Base-by-base conservation (phyloP, 2,888 invertebrate genomes). In the Pantelozetes paolii region DNA sequence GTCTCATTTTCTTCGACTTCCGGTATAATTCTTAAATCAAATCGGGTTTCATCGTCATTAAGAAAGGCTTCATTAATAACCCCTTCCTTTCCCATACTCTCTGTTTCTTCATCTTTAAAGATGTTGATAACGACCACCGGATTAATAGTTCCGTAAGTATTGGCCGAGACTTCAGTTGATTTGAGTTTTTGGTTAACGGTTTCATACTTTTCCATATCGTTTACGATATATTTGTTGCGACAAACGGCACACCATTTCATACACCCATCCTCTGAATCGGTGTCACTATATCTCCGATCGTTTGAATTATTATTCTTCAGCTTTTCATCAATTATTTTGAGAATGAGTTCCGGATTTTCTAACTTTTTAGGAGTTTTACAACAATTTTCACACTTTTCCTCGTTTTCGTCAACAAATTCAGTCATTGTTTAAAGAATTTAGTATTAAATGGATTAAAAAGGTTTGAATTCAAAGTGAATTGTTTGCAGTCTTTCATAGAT, bases 81-180 rank as follows among this genome's bases (percentile, higher is more conserved):
- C 2, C 67, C 67, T n/a, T 32, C 23, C 20, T 40, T 67, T 23
- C 23, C 67, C 1, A 42, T 42, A 13, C 36, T n/a, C 3, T 32
- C 36, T 20, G 13, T 3, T 15, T 67, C n/a, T 23, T 67, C 42
- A 42, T 67, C 67, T 13, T 42, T 42, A 9, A 67, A 42, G 1
- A 67, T 40, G 36, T 67, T 67, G 26, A 67, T 67, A 13, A 67
- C 67, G 36, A 67, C 67, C 23, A 67, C 67, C 8, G 67, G 67
- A 42, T 67, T 67, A 42, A 67, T 67, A 13, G 32, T n/a, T 3
- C 67, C 67, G 23, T 67, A 67, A 26, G 6, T 67, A 42, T 67
- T 67, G 67, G 42, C 20, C 15, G 67, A 67, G 3, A 11, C 42
- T 3, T 67, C 42, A 8, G 23, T 23, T 8, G 40, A 23, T 23